These are phyloP conservation scores for Coleophora flavipennella DNA, from an alignment of 2,888 invertebrate species.

Conservation along the genomic window DNA sequence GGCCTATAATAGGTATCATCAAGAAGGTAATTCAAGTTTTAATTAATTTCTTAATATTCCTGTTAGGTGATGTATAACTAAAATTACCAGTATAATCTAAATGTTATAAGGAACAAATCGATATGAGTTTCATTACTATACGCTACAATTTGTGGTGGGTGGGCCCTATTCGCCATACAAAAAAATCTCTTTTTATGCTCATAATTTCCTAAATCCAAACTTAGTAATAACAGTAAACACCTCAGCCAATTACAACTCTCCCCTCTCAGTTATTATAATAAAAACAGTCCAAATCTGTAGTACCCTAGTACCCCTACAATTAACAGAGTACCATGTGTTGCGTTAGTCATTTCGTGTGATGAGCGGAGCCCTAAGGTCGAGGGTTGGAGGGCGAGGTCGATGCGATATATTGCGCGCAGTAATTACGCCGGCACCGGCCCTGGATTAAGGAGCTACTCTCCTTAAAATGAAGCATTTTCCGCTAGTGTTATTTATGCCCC, in stretches of 20 bases:
- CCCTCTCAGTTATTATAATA: conserved; percentile 43
- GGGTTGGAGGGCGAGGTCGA: conserved; percentile 27
- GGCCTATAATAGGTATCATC: too few relatives aligned
- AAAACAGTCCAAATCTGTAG: conserved; percentile 46
- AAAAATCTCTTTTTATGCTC: neutral
- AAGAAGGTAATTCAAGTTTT: too few relatives aligned
- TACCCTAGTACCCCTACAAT: conserved; percentile 40
- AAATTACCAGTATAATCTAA: too few relatives aligned
- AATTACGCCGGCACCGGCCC: conserved; percentile 56
- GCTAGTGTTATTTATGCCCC: conserved; percentile 38
- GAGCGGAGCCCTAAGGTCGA: conserved; percentile 32
- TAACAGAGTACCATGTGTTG: conserved; percentile 64
- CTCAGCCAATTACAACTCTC: conserved; percentile 13
- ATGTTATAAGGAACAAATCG: too few relatives aligned
- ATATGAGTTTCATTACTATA: too few relatives aligned
- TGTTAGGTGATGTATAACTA: too few relatives aligned
- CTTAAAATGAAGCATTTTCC: conserved; percentile 58
- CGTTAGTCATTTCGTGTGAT: conserved; percentile 46
- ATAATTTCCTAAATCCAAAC: conserved; percentile 3
- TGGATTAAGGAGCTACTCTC: conserved; percentile 55
- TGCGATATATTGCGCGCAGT: conserved; percentile 51
- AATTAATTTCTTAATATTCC: too few relatives aligned
- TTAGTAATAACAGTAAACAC: conserved; percentile 6
- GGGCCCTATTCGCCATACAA: too few relatives aligned
- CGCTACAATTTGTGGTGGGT: too few relatives aligned